Percentiles rank a stretch among this genome's conserved stretches.
Conservation (phyloP, 1,140 invertebrate species). For the Atta texana region DNA sequence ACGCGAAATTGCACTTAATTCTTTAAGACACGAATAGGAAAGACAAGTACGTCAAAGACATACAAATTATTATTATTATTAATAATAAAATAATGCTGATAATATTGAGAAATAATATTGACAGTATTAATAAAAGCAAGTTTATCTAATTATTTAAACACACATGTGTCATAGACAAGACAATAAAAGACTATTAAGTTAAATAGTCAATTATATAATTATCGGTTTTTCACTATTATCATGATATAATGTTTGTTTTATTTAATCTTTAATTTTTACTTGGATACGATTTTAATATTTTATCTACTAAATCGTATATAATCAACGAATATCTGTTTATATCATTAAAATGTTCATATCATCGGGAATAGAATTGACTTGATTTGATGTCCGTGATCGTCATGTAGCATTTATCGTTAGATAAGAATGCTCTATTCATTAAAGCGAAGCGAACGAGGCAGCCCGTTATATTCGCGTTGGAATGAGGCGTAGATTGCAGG, state of each 20-base stretch:
- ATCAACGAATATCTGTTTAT: neutral
- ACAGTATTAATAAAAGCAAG: neutral
- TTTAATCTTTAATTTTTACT: neutral
- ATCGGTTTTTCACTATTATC: neutral
- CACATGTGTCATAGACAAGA: constrained; percentile 2
- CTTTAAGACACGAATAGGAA: neutral
- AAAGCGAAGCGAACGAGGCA: constrained; percentile 29
- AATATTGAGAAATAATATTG: neutral
- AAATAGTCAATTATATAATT: neutral
- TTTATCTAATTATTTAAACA: constrained; percentile 8
- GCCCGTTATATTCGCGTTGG: constrained; percentile 10
- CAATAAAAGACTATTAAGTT: neutral
- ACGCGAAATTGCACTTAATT: neutral
- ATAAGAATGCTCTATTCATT: constrained; percentile 59
- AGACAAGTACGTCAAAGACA: neutral
- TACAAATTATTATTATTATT: neutral
- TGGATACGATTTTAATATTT: neutral
- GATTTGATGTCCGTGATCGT: neutral
- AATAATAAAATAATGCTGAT: neutral
- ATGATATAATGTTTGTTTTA: neutral
- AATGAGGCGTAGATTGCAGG: constrained; percentile 58
- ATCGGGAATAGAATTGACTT: neutral
- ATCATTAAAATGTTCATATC: neutral
- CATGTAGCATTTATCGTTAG: constrained; percentile 26
- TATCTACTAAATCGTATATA: neutral